Conservation (phyloP, 2,113 vertebrate genomes). For the Brachyhypopomus gauderio region DNA sequence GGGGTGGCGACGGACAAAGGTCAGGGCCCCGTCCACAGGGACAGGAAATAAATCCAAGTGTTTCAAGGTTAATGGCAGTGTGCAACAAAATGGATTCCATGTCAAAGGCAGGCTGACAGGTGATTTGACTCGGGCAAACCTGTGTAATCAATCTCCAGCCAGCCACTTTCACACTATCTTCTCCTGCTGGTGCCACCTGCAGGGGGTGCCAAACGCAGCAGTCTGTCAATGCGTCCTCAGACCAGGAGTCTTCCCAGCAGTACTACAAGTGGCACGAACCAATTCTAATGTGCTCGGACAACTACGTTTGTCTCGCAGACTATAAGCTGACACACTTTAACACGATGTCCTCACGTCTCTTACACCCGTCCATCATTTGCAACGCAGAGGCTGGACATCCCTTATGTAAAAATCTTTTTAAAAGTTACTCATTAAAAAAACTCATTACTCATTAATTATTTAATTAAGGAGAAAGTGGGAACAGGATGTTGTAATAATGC, state of each 20-base stretch:
- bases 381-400: too few relatives aligned
- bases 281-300: too few relatives aligned
- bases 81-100: slow-evolving; percentile 77
- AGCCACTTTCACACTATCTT: slow-evolving; percentile 30
- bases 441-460: too few relatives aligned
- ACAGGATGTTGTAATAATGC: too few relatives aligned
- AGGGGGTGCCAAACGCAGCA: slow-evolving; percentile 21
- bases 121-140: slow-evolving; percentile 73
- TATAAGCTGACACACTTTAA: too few relatives aligned
- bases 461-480: too few relatives aligned
- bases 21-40: slow-evolving; percentile 59
- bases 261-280: background rate
- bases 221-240: background rate
- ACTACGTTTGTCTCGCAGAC: too few relatives aligned
- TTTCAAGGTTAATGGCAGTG: slow-evolving; percentile 80
- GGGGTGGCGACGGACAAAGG: slow-evolving; percentile 49
- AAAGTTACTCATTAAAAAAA: too few relatives aligned
- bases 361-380: too few relatives aligned
- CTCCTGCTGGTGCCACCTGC: slow-evolving; percentile 7
- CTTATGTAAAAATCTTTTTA: too few relatives aligned
- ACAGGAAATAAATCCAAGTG: slow-evolving; percentile 73
- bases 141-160: slow-evolving; percentile 46
- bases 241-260: background rate
- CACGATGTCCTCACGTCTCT: too few relatives aligned
- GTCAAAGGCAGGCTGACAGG: slow-evolving; percentile 74